These are phyloP conservation scores for Zosterops hypoxanthus DNA, from an alignment of 2,113 vertebrate species.

Conservation along the genomic window DNA sequence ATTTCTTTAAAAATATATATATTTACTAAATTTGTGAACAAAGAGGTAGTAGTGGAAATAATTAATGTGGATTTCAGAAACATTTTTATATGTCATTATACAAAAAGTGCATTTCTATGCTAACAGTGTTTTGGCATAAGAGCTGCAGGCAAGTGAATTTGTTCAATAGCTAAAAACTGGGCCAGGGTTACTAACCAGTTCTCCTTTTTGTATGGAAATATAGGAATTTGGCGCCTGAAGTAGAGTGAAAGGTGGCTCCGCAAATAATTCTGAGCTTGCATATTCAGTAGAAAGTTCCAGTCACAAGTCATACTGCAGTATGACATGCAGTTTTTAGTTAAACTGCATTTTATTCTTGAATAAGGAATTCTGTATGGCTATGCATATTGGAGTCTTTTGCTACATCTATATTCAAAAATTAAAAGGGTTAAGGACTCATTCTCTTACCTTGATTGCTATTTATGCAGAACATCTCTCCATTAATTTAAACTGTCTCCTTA, in stretches of 20 bases:
- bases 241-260: not conserved
- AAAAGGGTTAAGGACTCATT: not conserved
- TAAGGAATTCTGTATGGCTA: not conserved
- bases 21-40: not conserved
- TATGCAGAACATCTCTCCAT: not conserved
- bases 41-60: not conserved
- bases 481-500: not conserved
- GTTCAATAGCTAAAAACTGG: not conserved
- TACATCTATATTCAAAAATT: not conserved
- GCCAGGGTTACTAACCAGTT: not conserved
- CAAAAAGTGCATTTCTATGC: not conserved
- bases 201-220: not conserved
- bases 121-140: not conserved
- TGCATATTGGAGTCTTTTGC: not conserved
- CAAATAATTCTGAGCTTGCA: not conserved
- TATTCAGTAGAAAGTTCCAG: not conserved
- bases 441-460: not conserved
- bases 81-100: not conserved
- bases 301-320: not conserved
- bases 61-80: not conserved
- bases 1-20: not conserved
- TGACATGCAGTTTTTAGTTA: not conserved
- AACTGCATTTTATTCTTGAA: not conserved
- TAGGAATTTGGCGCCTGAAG: not conserved
- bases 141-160: not conserved